Evolutionary conservation across 2,888 invertebrate species (phyloP), one percentile per base, ranked within the genome.

Genomic region (Spodoptera littoralis): DNA sequence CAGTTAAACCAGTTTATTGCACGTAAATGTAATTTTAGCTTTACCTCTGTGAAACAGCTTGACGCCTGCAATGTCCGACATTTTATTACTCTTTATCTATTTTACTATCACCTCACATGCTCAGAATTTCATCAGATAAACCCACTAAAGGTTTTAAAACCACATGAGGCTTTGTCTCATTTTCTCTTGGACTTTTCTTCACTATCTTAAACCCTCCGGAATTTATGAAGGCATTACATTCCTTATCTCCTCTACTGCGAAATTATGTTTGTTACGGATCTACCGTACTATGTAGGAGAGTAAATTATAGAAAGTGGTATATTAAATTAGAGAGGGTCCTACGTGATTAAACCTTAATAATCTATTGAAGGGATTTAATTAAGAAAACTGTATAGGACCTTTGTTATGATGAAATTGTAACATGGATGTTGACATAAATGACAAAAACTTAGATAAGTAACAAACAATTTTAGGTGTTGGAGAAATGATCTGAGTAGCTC

Each of bases 191-290:
- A 79, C 76, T 68, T 73, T 72, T 76, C 68, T 68, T 71, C 68
- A 77, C 74, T 81, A 79, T 80, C 78, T 77, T 75, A 76, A 82
- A 71, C 76, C 76, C 78, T 69, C 59, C 56, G 52, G 72, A 81
- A 84, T 84, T 83, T 84, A 84, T 84, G 76, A 63, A 73, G 76
- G 77, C 76, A 76, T 79, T 76, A 76, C 78, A 72, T 70, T 73
- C 69, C 77, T 79, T 72, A 84, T 80, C 77, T 80, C 36, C 56
- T 68, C 54, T 63, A 65, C 59, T 69, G 50, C 50, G 50, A 56
- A 67, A 77, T 76, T 69, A 63, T 69, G 65, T 76, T 69, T 58
- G 65, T 64, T 54, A 56, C 57, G 42, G 54, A 66, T 27, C 55
- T 73, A 72, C 53, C 64, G 66, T 77, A 43, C 48, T 51, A 49